phyloP scores from a whole-genome alignment of 2,888 invertebrate species.

The Podotricha telesiphe region DNA sequence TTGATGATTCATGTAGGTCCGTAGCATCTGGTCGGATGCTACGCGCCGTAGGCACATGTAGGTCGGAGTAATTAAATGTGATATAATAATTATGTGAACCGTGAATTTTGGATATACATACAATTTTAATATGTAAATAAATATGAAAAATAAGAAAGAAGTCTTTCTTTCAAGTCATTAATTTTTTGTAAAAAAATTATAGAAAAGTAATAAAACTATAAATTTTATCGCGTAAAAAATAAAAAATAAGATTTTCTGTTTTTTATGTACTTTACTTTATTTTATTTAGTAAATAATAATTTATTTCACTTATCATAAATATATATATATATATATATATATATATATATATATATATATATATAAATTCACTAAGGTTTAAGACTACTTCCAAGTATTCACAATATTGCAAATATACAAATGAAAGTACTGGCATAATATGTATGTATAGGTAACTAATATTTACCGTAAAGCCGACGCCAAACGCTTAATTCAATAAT shows the following conservation, averaged over 20 bases:
- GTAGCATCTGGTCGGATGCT: constrained; percentile 44
- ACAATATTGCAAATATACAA: neutral
- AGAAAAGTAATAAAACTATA: too few relatives aligned
- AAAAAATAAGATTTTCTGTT: too few relatives aligned
- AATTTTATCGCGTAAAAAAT: too few relatives aligned
- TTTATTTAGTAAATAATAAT: too few relatives aligned
- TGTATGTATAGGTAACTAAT: neutral
- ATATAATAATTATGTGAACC: neutral
- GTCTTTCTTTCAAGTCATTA: neutral
- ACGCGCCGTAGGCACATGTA: constrained; percentile 42
- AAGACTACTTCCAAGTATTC: constrained; percentile 18
- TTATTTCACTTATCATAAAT: too few relatives aligned
- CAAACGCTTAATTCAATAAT: neutral
- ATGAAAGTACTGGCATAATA: neutral
- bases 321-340: neutral
- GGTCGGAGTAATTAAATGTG: constrained; percentile 22
- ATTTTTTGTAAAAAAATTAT: too few relatives aligned
- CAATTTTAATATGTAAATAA: neutral
- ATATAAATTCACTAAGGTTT: neutral
- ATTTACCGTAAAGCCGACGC: neutral
- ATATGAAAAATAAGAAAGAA: neutral
- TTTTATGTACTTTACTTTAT: too few relatives aligned
- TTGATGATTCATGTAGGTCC: constrained; percentile 41
- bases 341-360: neutral
- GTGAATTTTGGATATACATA: neutral